A percentile compares a stretch with the other conserved stretches of the same genome.
phyloP scores from a whole-genome alignment of 2,888 invertebrate species.

The Limnephilus lunatus region DNA sequence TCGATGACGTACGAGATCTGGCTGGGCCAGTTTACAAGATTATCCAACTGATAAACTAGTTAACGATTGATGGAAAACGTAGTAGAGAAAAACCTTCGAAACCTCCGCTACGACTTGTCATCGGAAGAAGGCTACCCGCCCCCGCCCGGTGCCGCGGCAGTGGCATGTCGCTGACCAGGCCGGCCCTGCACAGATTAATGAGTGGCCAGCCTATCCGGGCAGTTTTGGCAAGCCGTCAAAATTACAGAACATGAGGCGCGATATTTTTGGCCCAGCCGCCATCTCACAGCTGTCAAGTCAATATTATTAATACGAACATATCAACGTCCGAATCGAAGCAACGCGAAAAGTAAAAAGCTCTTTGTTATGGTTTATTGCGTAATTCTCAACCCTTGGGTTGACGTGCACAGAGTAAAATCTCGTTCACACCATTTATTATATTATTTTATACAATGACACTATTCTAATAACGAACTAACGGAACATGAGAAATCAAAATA shows the following conservation, averaged over 20 bases:
- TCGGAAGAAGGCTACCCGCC: neutral
- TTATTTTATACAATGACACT: neutral
- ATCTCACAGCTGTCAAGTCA: slow-evolving; percentile 62
- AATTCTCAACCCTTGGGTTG: neutral
- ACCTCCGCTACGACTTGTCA: neutral
- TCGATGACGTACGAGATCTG: too few species aligned
- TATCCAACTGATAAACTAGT: too few species aligned
- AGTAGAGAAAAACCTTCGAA: too few species aligned
- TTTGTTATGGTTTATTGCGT: slow-evolving; percentile 35
- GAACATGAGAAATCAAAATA: neutral
- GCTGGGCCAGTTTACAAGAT: too few species aligned
- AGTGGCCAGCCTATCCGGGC: slow-evolving; percentile 27
- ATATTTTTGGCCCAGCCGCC: slow-evolving; percentile 59
- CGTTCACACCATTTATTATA: neutral
- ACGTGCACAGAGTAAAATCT: neutral
- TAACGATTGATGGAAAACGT: too few species aligned
- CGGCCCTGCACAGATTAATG: slow-evolving; percentile 8
- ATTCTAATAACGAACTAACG: neutral
- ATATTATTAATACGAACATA: slow-evolving; percentile 58
- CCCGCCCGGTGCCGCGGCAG: neutral
- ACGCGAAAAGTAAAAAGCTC: slow-evolving; percentile 26
- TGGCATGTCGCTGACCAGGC: neutral
- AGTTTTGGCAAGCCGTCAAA: slow-evolving; percentile 24
- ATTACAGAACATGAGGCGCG: slow-evolving; percentile 48
- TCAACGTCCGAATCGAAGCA: slow-evolving; percentile 28